These are phyloP conservation scores for Hyphantria cunea DNA, from an alignment of 1,140 invertebrate species.

Conservation along the genomic window DNA sequence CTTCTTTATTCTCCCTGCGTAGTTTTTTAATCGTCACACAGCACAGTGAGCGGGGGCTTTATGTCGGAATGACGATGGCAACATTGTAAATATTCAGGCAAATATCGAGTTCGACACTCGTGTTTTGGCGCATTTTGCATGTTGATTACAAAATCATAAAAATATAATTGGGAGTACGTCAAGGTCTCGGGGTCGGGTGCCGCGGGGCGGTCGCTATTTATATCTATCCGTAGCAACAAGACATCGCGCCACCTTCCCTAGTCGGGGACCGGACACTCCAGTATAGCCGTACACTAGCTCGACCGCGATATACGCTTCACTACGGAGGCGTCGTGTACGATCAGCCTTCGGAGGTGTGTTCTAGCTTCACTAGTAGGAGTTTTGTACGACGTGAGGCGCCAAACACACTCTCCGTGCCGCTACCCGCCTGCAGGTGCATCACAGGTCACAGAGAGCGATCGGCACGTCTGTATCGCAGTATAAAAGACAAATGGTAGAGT, in stretches of 20 bases:
- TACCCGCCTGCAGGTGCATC: too few relatives aligned
- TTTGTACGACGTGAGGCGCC: neutral
- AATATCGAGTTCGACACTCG: conserved; percentile 22
- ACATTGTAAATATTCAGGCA: conserved; percentile 30
- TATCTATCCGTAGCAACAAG: conserved; percentile 1
- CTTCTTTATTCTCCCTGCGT: too few relatives aligned
- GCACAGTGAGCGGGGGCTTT: conserved; percentile 2
- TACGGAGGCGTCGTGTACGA: neutral
- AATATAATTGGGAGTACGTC: conserved; percentile 25
- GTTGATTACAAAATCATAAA: conserved; percentile 37
- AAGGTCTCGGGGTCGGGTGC: conserved; percentile 6
- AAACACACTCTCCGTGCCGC: neutral
- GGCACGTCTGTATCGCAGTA: too few relatives aligned
- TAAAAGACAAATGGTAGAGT: too few relatives aligned
- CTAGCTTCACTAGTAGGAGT: conserved; percentile 5
- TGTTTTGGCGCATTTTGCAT: conserved; percentile 5
- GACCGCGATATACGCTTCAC: neutral
- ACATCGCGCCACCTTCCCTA: neutral
- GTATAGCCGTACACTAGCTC: too few relatives aligned
- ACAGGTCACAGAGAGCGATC: too few relatives aligned
- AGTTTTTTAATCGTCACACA: too few relatives aligned
- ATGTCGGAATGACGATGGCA: conserved; percentile 3
- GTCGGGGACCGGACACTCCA: too few relatives aligned
- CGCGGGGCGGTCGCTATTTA: conserved; percentile 12
- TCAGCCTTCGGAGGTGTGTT: neutral